Evolutionary conservation across 2,888 invertebrate genomes (phyloP).

Genomic region (Orthosia cruda): DNA sequence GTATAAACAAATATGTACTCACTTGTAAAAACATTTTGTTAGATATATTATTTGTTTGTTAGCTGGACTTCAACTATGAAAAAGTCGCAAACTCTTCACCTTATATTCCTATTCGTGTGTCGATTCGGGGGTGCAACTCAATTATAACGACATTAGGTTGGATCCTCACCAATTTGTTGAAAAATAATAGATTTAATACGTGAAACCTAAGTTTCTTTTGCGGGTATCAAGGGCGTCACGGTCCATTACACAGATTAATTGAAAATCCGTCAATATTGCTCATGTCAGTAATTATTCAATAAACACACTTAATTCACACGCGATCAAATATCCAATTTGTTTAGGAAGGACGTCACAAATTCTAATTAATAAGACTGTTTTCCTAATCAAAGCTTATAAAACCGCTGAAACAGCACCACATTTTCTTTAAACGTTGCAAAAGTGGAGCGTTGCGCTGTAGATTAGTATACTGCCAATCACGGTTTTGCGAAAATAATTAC

Average conservation of each 20-base stretch:
- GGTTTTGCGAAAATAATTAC: neutral
- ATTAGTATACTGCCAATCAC: neutral
- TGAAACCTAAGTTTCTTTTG: slow-evolving; percentile 78
- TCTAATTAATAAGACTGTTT: slow-evolving; percentile 42
- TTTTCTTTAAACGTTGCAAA: slow-evolving; percentile 8
- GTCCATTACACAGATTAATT: slow-evolving; percentile 72
- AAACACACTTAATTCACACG: slow-evolving; percentile 53
- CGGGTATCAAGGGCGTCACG: slow-evolving; percentile 74
- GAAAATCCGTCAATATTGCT: slow-evolving; percentile 64
- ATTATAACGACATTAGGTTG: slow-evolving; percentile 73
- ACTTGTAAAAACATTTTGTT: slow-evolving; percentile 82
- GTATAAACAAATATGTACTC: slow-evolving; percentile 61
- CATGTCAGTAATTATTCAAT: slow-evolving; percentile 51
- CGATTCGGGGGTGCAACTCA: slow-evolving; percentile 66
- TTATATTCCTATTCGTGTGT: slow-evolving; percentile 74
- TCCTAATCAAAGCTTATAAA: slow-evolving; percentile 50
- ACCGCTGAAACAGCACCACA: neutral
- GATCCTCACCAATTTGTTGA: slow-evolving; percentile 68
- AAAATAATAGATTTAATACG: slow-evolving; percentile 69
- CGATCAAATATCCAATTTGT: slow-evolving; percentile 42
- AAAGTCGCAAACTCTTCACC: slow-evolving; percentile 58
- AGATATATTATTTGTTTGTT: slow-evolving; percentile 73
- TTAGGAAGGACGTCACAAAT: slow-evolving; percentile 48
- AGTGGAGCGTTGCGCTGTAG: neutral
- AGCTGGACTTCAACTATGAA: slow-evolving; percentile 79